Conservation (phyloP, 2,888 invertebrate species). For the Oxystoma pomonae region DNA sequence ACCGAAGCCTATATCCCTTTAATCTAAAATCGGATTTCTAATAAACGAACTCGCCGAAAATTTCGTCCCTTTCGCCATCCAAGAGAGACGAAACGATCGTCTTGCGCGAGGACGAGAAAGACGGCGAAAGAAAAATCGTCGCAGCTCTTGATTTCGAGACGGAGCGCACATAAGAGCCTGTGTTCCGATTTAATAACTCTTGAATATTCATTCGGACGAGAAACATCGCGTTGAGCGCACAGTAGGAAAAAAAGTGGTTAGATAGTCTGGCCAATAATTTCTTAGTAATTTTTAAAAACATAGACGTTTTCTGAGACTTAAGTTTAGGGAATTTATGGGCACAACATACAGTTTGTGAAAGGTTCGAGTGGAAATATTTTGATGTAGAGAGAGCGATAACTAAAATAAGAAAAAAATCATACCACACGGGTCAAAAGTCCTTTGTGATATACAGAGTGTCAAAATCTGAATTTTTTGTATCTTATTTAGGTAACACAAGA, state of each 20-base stretch:
- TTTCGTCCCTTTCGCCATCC: conserved; percentile 23
- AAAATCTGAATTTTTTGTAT: too few species aligned
- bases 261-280: too few species aligned
- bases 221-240: conserved; percentile 17
- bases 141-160: conserved; percentile 22
- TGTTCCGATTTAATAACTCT: conserved; percentile 50
- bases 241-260: background rate
- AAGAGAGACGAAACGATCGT: conserved; percentile 7
- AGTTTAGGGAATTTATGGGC: too few species aligned
- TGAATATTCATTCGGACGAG: conserved; percentile 48
- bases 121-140: conserved; percentile 9
- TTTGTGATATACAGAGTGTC: too few species aligned
- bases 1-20: conserved; percentile 40
- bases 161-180: conserved; percentile 40
- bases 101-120: conserved; percentile 22
- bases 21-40: conserved; percentile 43
- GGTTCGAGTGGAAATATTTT: too few species aligned
- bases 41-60: conserved; percentile 38
- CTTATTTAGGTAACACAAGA: too few species aligned
- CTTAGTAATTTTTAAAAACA: too few species aligned
- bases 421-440: too few species aligned
- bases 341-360: too few species aligned
- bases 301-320: too few species aligned
- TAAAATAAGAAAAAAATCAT: too few species aligned
- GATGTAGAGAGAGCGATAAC: too few species aligned